phyloP scores from a whole-genome alignment of 2,888 invertebrate species.

The Gastracanthus pulcherrimus region DNA sequence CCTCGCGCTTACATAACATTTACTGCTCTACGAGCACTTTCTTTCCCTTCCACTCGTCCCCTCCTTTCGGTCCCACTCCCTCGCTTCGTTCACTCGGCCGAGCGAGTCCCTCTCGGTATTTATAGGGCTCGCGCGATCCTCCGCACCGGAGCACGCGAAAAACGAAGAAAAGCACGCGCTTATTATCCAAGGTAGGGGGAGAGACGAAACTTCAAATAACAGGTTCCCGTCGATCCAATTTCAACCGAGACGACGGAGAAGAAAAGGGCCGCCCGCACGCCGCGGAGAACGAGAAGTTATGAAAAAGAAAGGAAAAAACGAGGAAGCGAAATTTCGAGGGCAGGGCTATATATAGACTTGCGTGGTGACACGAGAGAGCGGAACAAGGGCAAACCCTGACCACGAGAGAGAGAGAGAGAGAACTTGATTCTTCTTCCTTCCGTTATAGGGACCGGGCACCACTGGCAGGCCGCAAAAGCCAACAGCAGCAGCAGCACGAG shows the following conservation, averaged over 20 bases:
- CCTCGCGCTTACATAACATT: constrained; percentile 20
- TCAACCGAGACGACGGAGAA: too few species aligned
- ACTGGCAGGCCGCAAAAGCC: background rate
- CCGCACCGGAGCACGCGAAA: background rate
- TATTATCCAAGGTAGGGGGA: too few species aligned
- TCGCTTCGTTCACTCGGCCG: too few species aligned
- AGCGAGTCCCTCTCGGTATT: background rate
- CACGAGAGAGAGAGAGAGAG: background rate
- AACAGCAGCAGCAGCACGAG: background rate
- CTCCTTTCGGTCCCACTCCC: too few species aligned
- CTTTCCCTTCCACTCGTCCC: too few species aligned
- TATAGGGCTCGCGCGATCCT: background rate
- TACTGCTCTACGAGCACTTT: background rate
- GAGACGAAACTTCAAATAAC: background rate
- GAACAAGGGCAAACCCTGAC: constrained; percentile 39
- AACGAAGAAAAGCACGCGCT: background rate
- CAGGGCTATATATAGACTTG: too few species aligned
- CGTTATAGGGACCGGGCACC: constrained; percentile 17
- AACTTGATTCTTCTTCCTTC: constrained; percentile 30
- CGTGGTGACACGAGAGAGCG: background rate
- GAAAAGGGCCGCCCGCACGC: too few species aligned
- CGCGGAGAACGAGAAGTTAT: too few species aligned
- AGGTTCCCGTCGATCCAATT: constrained; percentile 5
- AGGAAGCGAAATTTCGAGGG: background rate
- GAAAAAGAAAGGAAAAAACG: background rate